A percentile compares a stretch with the other conserved stretches of the same genome.
Evolutionary conservation across 2,797 vertebrate species (phyloP).

Genomic region (Schizopygopsis pylzovi): DNA sequence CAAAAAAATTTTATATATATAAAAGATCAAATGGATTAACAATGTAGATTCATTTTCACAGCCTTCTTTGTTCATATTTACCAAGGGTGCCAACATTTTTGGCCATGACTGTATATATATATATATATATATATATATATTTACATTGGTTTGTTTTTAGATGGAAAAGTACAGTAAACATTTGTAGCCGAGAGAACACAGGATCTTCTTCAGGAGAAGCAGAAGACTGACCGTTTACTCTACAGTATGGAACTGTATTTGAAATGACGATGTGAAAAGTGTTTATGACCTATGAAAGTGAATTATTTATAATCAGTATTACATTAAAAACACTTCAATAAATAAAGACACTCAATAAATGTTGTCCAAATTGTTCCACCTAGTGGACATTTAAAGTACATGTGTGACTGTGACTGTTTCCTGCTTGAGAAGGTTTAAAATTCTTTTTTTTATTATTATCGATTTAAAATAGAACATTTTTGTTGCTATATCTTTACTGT

Average conservation of each 20-base stretch:
- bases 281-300: background rate
- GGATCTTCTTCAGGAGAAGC: conserved; percentile 82
- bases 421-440: background rate
- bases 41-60: too few species aligned
- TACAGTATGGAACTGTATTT: conserved; percentile 74
- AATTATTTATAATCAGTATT: background rate
- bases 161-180: conserved; percentile 87
- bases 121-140: background rate
- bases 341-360: background rate
- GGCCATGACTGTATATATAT: too few species aligned
- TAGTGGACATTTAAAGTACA: conserved; percentile 55
- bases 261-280: background rate
- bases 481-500: background rate
- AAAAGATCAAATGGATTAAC: too few species aligned
- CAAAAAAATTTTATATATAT: too few species aligned
- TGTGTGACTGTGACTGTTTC: background rate
- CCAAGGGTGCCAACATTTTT: too few species aligned
- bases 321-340: background rate
- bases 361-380: conserved; percentile 51
- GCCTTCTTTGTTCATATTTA: too few species aligned
- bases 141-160: conserved; percentile 59
- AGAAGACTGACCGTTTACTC: conserved; percentile 80
- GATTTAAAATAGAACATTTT: background rate
- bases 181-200: conserved; percentile 81
- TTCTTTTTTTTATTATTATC: too few species aligned